Evolutionary conservation across 2,113 vertebrate genomes (phyloP).

Genomic region (Todiramphus saurophagus): DNA sequence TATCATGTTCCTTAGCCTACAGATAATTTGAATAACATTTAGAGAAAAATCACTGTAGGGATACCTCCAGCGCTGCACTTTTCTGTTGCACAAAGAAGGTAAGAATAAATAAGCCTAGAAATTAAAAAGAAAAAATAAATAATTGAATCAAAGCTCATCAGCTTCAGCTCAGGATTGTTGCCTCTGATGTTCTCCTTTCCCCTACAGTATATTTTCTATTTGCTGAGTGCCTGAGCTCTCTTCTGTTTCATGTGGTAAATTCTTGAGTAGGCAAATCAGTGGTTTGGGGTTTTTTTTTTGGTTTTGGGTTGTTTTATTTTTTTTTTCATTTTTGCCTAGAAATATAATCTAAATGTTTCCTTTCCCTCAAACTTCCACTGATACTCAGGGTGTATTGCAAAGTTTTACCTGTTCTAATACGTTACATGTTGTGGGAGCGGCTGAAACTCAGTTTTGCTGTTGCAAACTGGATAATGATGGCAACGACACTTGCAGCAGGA

Average conservation of each 20-base stretch:
- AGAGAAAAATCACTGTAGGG: background rate
- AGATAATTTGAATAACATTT: slow-evolving; percentile 15
- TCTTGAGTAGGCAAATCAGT: background rate
- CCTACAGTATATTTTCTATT: background rate
- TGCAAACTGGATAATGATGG: background rate
- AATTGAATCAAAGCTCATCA: background rate
- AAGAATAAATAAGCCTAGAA: background rate
- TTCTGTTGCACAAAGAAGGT: background rate
- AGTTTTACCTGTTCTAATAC: background rate
- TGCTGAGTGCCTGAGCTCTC: background rate
- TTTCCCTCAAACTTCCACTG: background rate
- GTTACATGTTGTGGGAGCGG: accelerated
- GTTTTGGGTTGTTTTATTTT: no score
- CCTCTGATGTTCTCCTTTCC: background rate
- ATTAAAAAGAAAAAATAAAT: background rate
- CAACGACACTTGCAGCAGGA: background rate
- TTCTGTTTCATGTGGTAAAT: background rate
- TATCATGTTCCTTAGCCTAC: background rate
- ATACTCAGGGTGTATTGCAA: accelerated
- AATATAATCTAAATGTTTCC: background rate
- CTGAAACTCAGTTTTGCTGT: background rate
- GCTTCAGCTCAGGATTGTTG: background rate
- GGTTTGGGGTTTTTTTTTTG: no score
- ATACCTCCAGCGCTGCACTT: background rate
- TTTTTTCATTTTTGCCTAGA: background rate